These are phyloP conservation scores for Otus sunia DNA, from an alignment of 2,113 vertebrate genomes.

Conservation along the genomic window DNA sequence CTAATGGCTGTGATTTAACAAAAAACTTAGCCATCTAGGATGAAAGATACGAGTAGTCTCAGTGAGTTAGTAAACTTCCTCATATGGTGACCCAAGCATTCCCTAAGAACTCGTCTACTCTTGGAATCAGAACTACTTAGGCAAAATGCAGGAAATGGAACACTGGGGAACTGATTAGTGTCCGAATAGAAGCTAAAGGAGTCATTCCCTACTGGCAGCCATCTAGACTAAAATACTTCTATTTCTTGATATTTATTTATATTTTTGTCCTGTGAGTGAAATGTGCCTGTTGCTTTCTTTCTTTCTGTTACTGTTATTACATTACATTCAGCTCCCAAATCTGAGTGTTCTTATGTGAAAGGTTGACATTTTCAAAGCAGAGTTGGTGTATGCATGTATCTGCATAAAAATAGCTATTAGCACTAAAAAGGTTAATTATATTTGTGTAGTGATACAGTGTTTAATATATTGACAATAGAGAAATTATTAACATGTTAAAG, in stretches of 20 bases:
- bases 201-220: not conserved
- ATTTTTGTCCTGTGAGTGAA: not conserved
- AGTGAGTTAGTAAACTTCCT: not conserved
- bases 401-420: not conserved
- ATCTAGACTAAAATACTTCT: not conserved
- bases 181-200: not conserved
- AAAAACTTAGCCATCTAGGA: not conserved
- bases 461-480: not conserved
- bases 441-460: not conserved
- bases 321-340: not conserved
- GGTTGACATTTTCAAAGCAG: not conserved
- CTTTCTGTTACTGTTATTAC: not conserved
- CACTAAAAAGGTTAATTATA: not conserved
- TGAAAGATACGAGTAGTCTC: not conserved
- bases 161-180: not conserved
- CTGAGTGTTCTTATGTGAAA: not conserved
- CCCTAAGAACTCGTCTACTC: not conserved
- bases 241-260: not conserved
- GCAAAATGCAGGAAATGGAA: not conserved
- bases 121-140: not conserved
- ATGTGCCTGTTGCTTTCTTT: not conserved
- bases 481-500: not conserved
- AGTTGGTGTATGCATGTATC: not conserved
- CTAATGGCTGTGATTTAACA: not conserved
- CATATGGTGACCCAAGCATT: not conserved